Percentiles rank a stretch among this genome's conserved stretches.
phyloP scores from a whole-genome alignment of 2,888 invertebrate species.

The Pherbina coryleti region DNA sequence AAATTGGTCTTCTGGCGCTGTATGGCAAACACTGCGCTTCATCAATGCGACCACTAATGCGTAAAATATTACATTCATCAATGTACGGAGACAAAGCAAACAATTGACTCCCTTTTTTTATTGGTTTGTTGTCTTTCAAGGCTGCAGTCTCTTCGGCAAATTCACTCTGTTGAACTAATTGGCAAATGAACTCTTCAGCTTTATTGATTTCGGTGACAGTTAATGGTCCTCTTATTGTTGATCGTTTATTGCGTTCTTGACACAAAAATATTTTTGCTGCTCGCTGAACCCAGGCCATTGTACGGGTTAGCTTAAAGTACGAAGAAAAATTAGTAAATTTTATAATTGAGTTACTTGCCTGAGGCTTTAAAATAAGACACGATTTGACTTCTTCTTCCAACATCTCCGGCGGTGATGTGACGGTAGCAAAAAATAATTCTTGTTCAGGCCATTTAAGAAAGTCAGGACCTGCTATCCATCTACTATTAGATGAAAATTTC shows the following conservation, averaged over 20 bases:
- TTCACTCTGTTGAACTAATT: too few species aligned
- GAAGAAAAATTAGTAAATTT: constrained; percentile 24
- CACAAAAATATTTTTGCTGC: neutral
- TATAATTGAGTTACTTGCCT: constrained; percentile 4
- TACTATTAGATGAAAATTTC: constrained; percentile 31
- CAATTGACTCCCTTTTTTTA: constrained; percentile 27
- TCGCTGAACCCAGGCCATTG: constrained; percentile 29
- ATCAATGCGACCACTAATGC: too few species aligned
- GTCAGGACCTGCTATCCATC: constrained; percentile 33
- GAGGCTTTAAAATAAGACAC: neutral
- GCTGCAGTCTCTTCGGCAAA: constrained; percentile 13
- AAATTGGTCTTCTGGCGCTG: constrained; percentile 37
- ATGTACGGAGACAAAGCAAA: constrained; percentile 23
- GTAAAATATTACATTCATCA: constrained; percentile 37
- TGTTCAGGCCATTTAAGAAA: constrained; percentile 34
- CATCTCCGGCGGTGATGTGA: neutral
- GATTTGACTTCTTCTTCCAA: constrained; percentile 36
- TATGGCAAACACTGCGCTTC: too few species aligned
- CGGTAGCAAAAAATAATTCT: constrained; percentile 18
- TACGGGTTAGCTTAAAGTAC: constrained; percentile 29
- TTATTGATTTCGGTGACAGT: neutral
- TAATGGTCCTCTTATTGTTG: neutral
- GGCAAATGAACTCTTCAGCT: neutral
- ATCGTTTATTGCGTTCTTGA: neutral
- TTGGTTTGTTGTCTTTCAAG: neutral